A percentile compares a stretch with the other conserved stretches of the same genome.
These are phyloP conservation scores for Hydra vulgaris DNA, from an alignment of 30 jellyfish, hydroid and myxozoan genomes.

Conservation along the genomic window DNA sequence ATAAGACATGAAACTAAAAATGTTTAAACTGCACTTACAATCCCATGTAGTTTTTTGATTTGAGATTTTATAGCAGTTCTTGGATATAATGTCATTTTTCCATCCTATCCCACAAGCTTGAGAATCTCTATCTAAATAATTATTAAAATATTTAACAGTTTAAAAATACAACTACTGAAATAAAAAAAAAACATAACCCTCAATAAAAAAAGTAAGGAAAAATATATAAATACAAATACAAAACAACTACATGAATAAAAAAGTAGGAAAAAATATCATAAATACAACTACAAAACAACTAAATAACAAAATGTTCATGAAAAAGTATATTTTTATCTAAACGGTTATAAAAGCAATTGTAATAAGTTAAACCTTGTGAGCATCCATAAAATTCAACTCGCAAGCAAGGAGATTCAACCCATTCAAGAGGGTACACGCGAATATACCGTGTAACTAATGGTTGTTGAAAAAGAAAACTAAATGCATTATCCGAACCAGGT, in stretches of 20 bases:
- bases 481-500: no score
- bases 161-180: no score
- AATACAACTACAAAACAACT: no score
- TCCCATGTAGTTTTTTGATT: conserved; percentile 64
- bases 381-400: conserved; percentile 88
- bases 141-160: no score
- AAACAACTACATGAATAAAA: no score
- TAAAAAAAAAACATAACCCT: no score
- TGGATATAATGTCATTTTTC: conserved; percentile 41
- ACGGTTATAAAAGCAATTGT: background rate
- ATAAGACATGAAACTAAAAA: no score
- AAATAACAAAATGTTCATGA: background rate
- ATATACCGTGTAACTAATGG: conserved; percentile 54
- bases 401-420: conserved; percentile 56
- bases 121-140: background rate
- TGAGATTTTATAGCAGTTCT: conserved; percentile 57
- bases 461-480: conserved; percentile 7
- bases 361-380: conserved; percentile 44
- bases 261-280: no score
- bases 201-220: no score
- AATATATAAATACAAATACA: no score
- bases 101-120: conserved; percentile 59
- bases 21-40: conserved; percentile 62
- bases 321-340: no score
- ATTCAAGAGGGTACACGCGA: conserved; percentile 47